A percentile compares a stretch with the other conserved stretches of the same genome.
These are phyloP conservation scores for Dryas iulia DNA, from an alignment of 1,140 invertebrate species.

Conservation along the genomic window DNA sequence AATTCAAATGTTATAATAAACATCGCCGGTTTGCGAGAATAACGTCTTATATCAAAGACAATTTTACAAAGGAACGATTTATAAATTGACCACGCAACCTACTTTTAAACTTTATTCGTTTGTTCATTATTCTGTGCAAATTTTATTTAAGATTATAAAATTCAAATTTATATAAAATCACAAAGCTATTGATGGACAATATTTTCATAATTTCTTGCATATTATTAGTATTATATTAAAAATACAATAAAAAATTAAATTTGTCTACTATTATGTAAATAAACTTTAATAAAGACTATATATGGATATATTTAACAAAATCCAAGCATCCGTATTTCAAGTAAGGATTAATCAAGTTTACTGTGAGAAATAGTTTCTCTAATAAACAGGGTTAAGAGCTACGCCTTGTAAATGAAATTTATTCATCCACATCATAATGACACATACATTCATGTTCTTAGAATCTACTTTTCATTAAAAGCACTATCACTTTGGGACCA, in stretches of 20 bases:
- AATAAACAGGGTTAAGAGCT: neutral
- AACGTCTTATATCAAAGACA: neutral
- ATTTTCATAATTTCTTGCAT: no score
- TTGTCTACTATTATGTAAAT: no score
- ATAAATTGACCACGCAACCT: neutral
- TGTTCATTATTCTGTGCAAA: no score
- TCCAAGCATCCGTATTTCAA: constrained; percentile 1
- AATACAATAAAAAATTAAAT: no score
- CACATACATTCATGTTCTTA: neutral
- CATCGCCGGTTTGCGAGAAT: neutral
- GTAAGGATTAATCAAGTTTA: constrained; percentile 24
- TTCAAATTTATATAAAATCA: no score
- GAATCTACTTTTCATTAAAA: neutral
- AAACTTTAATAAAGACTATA: neutral
- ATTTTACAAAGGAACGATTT: neutral
- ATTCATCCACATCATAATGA: neutral
- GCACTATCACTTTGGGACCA: neutral
- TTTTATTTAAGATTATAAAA: no score
- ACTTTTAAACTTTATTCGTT: no score
- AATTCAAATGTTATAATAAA: neutral
- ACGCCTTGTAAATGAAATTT: neutral
- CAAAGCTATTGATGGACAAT: no score
- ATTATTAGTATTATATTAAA: no score
- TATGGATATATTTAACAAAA: neutral
- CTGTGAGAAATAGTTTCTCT: constrained; percentile 12